Base-by-base conservation (phyloP, 2,797 vertebrate species). In the Zalophus californianus region DNA sequence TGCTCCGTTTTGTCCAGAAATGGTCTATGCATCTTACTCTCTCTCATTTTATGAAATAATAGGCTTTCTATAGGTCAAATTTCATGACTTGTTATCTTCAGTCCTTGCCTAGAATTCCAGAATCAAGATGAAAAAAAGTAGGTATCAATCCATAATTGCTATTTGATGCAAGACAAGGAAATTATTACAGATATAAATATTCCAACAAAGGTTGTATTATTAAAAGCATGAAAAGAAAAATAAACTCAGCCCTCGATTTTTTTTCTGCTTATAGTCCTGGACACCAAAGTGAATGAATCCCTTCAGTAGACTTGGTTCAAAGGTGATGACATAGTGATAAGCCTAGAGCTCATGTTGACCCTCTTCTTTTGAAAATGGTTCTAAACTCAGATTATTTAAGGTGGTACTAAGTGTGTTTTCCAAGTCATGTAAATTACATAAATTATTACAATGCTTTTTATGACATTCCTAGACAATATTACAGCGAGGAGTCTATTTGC, bases 281-380 rank as follows among this genome's bases (percentile, higher is more conserved):
- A 84, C 18, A 21, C 32, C 11, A 80, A 58, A 32, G 5, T 87
- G 38, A 95, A 90, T 25, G 38, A 20, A 68, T 32, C 23, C 7
- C 3, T 86, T 75, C 48, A 89, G 48, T 52, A 14, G 38, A 41
- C 13, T 7, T 80, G 2, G 8, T 77, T 95, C 10, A 25, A 66
- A 95, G 32, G 13, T 35, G 2, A 88, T 50, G 12, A 12, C 7
- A n/a, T 50, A 85, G 3, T 41, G 25, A 41, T 41, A 77, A 60
- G n/a, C 7, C 27, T 27, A 90, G 21, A 70, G 6, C 2, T 90
- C 41, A 66, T 72, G 32, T 41, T 92, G 73, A 38, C 15, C 12
- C 15, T 91, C 23, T 91, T 93, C 68, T 50, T 77, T 94, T 77
- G 75, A 60, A 93, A 97, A 85, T 50, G 6, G 38, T 52, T 38